Evolutionary conservation across 1,140 invertebrate species (phyloP).

Genomic region (Zaprionus kolodkinae): DNA sequence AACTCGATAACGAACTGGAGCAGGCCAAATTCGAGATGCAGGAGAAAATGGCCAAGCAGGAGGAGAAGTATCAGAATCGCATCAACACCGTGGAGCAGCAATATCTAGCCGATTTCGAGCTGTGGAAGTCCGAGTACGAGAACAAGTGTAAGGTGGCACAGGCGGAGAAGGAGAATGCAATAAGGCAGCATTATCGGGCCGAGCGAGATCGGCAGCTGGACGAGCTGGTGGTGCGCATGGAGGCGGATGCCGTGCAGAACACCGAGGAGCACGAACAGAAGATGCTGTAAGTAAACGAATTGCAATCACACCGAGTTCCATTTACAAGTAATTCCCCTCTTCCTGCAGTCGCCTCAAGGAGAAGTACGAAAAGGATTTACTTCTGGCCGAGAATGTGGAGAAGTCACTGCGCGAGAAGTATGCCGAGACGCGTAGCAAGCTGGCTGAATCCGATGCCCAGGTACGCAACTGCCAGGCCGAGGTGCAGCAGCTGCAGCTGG

Average conservation of each 20-base stretch:
- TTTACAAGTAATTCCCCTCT: background rate
- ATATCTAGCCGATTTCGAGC: slow-evolving; percentile 85
- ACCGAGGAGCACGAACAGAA: slow-evolving; percentile 86
- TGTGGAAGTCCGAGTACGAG: slow-evolving; percentile 86
- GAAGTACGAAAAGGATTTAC: slow-evolving; percentile 89
- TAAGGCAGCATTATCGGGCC: slow-evolving; percentile 86
- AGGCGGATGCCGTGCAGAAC: slow-evolving; percentile 86
- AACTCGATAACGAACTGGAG: slow-evolving; percentile 81
- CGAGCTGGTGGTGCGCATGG: slow-evolving; percentile 87
- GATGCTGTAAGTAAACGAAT: slow-evolving; percentile 79
- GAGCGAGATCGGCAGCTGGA: slow-evolving; percentile 89
- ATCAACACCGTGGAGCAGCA: slow-evolving; percentile 86
- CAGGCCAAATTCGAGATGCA: slow-evolving; percentile 84
- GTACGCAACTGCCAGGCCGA: slow-evolving; percentile 85
- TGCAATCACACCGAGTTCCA: background rate
- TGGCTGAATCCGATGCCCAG: slow-evolving; percentile 86
- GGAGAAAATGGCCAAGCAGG: slow-evolving; percentile 84
- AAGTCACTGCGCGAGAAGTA: slow-evolving; percentile 85
- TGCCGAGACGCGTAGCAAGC: slow-evolving; percentile 85
- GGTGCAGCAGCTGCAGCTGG: slow-evolving; percentile 85
- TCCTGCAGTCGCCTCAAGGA: slow-evolving; percentile 88
- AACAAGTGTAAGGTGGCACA: slow-evolving; percentile 86
- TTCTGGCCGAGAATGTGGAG: slow-evolving; percentile 87
- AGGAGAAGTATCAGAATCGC: slow-evolving; percentile 83
- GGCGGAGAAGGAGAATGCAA: slow-evolving; percentile 86